Conservation (phyloP, 1,140 invertebrate genomes). For the Drosophila melanogaster region Release_6_plus_ISO1_MT NT_037436.4:2815501-2816000, state of each 20-base stretch:
- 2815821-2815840: too few relatives aligned
- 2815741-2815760: conserved; percentile 42
- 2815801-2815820: too few relatives aligned
- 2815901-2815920: conserved; percentile 67
- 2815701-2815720: conserved; percentile 27
- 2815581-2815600: conserved; percentile 41
- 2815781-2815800: too few relatives aligned
- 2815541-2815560: conserved; percentile 38
- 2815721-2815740: conserved; percentile 21
- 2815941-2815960: conserved; percentile 48
- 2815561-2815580: conserved; percentile 58
- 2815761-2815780: background rate
- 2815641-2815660: conserved; percentile 49
- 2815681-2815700: conserved; percentile 20
- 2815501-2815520: conserved; percentile 83
- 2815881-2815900: conserved; percentile 9
- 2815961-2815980: conserved; percentile 22
- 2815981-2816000: conserved; percentile 17
- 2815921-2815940: conserved; percentile 39
- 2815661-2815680: conserved; percentile 4
- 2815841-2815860: too few relatives aligned
- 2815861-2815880: background rate
- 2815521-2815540: conserved; percentile 80
- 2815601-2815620: conserved; percentile 13
- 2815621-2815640: conserved; percentile 36